Percentiles rank a stretch among this genome's conserved stretches.
These are phyloP conservation scores for Dermatophagoides farinae DNA, from an alignment of 1,140 invertebrate species.

Conservation along the genomic window DNA sequence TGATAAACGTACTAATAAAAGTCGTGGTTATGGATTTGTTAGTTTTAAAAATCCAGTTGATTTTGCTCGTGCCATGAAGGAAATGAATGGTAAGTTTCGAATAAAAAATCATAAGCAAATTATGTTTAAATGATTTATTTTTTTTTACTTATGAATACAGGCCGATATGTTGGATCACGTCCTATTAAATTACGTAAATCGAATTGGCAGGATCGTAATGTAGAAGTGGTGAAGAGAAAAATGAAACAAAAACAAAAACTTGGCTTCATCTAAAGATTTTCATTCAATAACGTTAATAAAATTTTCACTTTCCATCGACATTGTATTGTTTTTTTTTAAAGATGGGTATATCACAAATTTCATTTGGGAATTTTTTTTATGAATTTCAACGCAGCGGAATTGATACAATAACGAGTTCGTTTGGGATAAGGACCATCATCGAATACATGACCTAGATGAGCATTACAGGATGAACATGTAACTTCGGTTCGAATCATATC, in stretches of 20 bases:
- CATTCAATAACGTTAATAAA: not conserved
- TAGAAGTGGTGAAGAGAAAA: conserved; percentile 83
- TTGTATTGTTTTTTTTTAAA: not conserved
- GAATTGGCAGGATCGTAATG: conserved; percentile 76
- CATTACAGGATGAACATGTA: conserved; percentile 23
- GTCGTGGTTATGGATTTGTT: conserved; percentile 95
- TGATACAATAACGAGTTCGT: conserved; percentile 30
- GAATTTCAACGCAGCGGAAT: conserved; percentile 18
- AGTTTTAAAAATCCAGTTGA: conserved; percentile 95
- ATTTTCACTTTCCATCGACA: not conserved
- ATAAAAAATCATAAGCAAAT: not conserved
- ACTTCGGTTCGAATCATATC: conserved; percentile 12
- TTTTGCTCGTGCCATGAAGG: conserved; percentile 88
- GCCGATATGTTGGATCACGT: conserved; percentile 80
- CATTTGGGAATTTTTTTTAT: conserved; percentile 7
- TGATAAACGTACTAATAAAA: conserved; percentile 92
- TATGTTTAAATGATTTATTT: conserved; percentile 6
- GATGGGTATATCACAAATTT: not conserved
- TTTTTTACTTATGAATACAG: conserved; percentile 20
- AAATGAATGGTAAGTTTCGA: conserved; percentile 27
- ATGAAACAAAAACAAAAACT: conserved; percentile 14
- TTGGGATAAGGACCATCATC: conserved; percentile 33
- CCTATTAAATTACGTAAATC: conserved; percentile 95
- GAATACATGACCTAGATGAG: conserved; percentile 34
- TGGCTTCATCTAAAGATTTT: not conserved